Conservation (phyloP, 1,140 invertebrate genomes). For the Onthophagus taurus region DNA sequence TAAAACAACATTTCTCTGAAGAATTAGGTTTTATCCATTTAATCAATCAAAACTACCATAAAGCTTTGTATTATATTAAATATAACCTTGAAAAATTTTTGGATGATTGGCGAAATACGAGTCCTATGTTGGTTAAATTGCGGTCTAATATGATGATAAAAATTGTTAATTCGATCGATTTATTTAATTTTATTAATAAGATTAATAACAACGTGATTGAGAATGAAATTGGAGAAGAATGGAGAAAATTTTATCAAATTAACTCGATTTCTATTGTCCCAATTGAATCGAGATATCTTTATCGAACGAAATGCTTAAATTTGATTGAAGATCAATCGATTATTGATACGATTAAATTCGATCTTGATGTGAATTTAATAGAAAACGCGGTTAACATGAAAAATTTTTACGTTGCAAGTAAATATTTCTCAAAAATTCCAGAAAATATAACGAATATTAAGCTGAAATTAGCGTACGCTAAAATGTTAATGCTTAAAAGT, state of each 20-base stretch:
- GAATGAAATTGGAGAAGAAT: conserved; percentile 11
- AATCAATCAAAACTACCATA: conserved; percentile 21
- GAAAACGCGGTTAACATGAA: conserved; percentile 36
- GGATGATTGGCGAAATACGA: conserved; percentile 40
- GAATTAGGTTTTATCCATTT: conserved; percentile 38
- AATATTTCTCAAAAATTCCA: conserved; percentile 25
- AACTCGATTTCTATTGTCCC: conserved; percentile 3
- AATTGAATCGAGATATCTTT: conserved; percentile 23
- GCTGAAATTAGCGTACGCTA: conserved; percentile 3
- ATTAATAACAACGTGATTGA: conserved; percentile 7
- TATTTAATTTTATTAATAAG: conserved; percentile 10
- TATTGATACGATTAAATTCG: conserved; percentile 15
- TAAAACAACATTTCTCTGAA: conserved; percentile 37
- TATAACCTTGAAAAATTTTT: conserved; percentile 34
- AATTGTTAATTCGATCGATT: conserved; percentile 25
- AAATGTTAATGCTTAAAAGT: no score
- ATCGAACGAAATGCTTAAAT: conserved; percentile 24
- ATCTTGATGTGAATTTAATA: conserved; percentile 32
- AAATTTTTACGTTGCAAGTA: conserved; percentile 37
- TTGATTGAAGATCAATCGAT: conserved; percentile 11
- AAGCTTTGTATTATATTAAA: conserved; percentile 28
- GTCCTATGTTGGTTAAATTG: conserved; percentile 36
- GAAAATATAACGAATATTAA: not conserved
- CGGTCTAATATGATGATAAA: conserved; percentile 36
- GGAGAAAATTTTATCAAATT: conserved; percentile 8